Base-by-base conservation (phyloP, 2,888 invertebrate genomes). In the Penaeus monodon region DNA sequence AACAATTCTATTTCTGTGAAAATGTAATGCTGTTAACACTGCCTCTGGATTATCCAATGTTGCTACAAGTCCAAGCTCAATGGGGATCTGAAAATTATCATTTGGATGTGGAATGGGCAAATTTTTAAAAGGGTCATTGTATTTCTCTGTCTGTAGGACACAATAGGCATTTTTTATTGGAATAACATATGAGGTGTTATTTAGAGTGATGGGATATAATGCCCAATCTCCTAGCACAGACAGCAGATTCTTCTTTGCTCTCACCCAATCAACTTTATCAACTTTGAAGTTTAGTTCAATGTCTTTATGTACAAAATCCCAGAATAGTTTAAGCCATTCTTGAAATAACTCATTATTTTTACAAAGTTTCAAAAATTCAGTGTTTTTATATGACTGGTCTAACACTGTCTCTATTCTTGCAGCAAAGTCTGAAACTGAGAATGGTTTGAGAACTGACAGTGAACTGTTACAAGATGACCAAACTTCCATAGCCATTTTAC, bases 221-320 rank as follows among this genome's bases (percentile, higher is more conserved):
- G 85, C 74, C 81, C 81, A 85, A 22, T 85, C 65, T 49, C 81
- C 85, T 14, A 85, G 38, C 49, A 44, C 38, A 7, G 7, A 17
- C n/a, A 80, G 27, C 29, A 85, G 63, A 80, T 81, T 57, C 8
- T 65, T 6, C 14, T 76, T 81, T 29, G 57, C 33, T 29, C 24
- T 12, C 73, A n/a, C 66, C 81, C 81, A 81, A 29, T 85, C 29
- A 33, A 81, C 8, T 44, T 44, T 20, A 8, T 20, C 17, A 14
- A 2, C 22, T 38, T 33, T 27, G 27, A 83, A 83, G 10, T 83
- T 83, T 24, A 27, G n/a, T 70, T 57, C 7, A 38, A 63, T 63
- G 64, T 64, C 38, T 3, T 79, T 1, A 2, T 44, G n/a, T 33
- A 85, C 66, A 76, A 85, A 85, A 3, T 27, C n/a, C 85, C 85